Conservation (phyloP, 2,113 vertebrate genomes). For the Tragelaphus buxtoni region DNA sequence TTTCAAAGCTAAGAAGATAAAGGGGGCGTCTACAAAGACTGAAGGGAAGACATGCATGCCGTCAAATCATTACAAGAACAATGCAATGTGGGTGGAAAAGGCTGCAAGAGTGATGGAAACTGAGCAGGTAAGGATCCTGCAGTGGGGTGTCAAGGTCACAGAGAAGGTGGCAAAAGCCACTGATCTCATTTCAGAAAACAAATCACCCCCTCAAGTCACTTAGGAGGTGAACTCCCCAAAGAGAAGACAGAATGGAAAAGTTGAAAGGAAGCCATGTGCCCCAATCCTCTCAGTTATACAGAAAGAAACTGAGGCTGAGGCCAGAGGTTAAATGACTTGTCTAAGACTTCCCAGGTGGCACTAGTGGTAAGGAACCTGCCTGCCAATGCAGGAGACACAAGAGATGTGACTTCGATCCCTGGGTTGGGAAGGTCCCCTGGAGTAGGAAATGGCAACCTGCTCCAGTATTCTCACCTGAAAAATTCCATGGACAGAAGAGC, state of each 20-base stretch:
- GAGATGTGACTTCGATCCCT: background rate
- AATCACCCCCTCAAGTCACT: background rate
- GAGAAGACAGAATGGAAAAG: background rate
- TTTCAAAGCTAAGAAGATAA: background rate
- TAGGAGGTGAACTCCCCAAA: background rate
- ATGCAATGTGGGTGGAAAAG: background rate
- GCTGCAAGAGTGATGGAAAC: background rate
- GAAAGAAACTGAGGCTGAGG: background rate
- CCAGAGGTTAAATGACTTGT: background rate
- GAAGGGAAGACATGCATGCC: background rate
- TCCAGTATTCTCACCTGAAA: background rate
- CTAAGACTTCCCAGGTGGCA: background rate
- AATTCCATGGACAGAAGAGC: background rate
- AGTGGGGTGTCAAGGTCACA: background rate
- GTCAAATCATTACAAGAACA: background rate
- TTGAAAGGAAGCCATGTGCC: background rate
- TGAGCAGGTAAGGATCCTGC: background rate
- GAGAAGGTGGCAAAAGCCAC: background rate
- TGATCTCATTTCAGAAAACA: background rate
- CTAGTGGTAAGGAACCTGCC: background rate
- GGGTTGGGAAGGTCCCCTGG: background rate
- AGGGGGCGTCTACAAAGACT: background rate
- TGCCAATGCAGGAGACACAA: background rate
- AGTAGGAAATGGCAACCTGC: background rate
- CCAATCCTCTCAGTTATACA: background rate